Conservation (phyloP, 2,113 vertebrate genomes). For the Myotis yumanensis region DNA sequence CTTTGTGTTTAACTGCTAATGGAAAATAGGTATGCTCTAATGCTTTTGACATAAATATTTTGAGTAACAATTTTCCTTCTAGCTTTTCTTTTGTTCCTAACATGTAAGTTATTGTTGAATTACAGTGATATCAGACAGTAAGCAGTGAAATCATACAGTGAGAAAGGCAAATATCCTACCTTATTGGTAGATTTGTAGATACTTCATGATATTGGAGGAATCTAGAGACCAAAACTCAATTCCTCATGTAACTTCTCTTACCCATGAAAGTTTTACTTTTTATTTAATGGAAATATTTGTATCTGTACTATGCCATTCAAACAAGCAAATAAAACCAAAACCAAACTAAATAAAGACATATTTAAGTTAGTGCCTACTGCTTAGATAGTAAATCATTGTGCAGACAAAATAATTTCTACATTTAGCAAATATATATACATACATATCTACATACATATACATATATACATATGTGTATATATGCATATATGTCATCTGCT, state of each 20-base stretch:
- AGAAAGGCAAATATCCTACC: background rate
- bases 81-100: background rate
- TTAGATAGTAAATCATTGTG: background rate
- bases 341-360: background rate
- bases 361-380: background rate
- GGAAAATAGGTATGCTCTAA: background rate
- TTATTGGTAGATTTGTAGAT: background rate
- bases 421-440: background rate
- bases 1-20: conserved; percentile 11
- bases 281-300: background rate
- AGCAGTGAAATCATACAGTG: background rate
- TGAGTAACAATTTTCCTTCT: background rate
- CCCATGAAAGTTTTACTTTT: background rate
- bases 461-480: no score
- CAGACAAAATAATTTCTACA: background rate
- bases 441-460: no score
- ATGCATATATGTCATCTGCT: no score
- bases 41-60: conserved; percentile 42
- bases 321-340: background rate
- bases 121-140: background rate
- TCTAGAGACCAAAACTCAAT: background rate
- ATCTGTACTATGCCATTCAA: background rate
- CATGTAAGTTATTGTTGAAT: background rate
- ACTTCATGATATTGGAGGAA: background rate
- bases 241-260: background rate